phyloP scores from a whole-genome alignment of 2,113 vertebrate genomes.

The Nannospalax galili region DNA sequence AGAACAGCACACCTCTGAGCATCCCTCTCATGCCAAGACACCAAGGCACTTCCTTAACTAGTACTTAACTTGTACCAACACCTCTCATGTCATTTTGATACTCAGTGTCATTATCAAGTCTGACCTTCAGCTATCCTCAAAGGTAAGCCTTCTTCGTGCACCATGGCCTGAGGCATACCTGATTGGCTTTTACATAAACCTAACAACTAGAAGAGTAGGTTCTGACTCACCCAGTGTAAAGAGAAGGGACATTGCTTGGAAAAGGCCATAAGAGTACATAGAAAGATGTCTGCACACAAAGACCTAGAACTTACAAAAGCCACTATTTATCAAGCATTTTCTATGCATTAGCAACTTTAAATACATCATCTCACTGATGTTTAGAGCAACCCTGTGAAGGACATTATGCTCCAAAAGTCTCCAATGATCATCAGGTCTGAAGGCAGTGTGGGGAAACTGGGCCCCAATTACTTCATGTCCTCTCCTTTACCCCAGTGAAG shows the following conservation, averaged over 20 bases:
- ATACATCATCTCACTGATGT: not conserved
- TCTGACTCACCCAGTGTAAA: not conserved
- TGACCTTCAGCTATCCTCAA: not conserved
- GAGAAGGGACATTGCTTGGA: not conserved
- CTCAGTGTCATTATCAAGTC: not conserved
- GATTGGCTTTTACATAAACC: not conserved
- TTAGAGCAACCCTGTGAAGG: not conserved
- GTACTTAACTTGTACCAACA: not conserved
- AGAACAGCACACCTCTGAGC: not conserved
- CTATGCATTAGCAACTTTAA: not conserved
- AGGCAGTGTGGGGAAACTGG: not conserved
- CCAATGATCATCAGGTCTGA: not conserved
- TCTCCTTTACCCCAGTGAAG: not conserved
- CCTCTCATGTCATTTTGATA: not conserved
- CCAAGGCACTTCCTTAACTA: slow-evolving; percentile 20
- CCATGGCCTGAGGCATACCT: not conserved
- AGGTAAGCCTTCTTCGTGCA: not conserved
- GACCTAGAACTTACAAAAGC: not conserved
- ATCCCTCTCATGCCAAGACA: not conserved
- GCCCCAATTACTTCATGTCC: not conserved
- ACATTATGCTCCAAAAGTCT: not conserved
- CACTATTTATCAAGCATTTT: not conserved
- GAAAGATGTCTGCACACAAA: not conserved
- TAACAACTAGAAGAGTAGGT: not conserved
- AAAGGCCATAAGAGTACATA: not conserved